These are phyloP conservation scores for Cosmopolites sordidus DNA, from an alignment of 2,888 invertebrate species.

Conservation along the genomic window DNA sequence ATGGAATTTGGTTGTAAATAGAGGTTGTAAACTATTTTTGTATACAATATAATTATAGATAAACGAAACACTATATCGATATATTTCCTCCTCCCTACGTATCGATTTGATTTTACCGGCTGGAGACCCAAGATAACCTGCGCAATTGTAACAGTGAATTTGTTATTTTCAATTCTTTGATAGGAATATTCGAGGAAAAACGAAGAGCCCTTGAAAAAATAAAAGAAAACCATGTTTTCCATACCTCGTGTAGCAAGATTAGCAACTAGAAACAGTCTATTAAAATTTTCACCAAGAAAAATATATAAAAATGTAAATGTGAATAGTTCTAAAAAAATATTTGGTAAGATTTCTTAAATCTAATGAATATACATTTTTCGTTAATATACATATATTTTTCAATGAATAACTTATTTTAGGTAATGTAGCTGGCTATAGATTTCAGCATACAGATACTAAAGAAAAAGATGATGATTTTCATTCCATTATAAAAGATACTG, in stretches of 20 bases:
- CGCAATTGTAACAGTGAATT: no score
- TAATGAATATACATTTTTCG: background rate
- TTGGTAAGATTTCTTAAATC: background rate
- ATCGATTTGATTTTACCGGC: no score
- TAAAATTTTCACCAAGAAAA: background rate
- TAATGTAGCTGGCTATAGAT: constrained; percentile 9
- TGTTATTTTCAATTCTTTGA: no score
- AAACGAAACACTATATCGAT: no score
- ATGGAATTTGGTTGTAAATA: no score
- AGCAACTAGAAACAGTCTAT: background rate
- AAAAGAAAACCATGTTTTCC: background rate
- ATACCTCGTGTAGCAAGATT: background rate
- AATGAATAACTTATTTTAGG: constrained; percentile 9
- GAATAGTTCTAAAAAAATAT: background rate
- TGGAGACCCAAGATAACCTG: no score
- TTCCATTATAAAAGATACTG: constrained; percentile 58
- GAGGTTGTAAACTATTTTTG: no score
- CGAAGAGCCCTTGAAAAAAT: no score
- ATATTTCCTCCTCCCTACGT: no score
- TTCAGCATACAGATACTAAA: constrained; percentile 39
- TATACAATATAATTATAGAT: no score
- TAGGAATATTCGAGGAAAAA: no score
- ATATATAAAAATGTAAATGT: constrained; percentile 1
- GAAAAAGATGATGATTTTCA: constrained; percentile 51
- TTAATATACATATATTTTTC: background rate